phyloP scores from a whole-genome alignment of 2,113 vertebrate genomes.

The Anhinga anhinga region DNA sequence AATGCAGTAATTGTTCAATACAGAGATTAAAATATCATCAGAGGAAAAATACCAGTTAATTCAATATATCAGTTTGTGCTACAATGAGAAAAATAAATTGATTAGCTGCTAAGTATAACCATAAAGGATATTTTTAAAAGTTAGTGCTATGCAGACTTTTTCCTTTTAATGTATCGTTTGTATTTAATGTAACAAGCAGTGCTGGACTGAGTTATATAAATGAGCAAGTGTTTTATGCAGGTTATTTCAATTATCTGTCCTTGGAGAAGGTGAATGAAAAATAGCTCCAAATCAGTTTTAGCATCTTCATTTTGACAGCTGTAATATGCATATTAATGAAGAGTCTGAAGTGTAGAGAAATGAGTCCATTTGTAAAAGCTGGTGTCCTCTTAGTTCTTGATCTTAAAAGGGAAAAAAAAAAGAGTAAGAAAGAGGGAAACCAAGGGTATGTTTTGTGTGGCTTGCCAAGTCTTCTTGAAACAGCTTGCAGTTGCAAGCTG shows the following conservation, averaged over 20 bases:
- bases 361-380: not conserved
- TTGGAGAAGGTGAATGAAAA: slow-evolving; percentile 44
- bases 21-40: not conserved
- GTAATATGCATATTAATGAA: not conserved
- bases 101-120: not conserved
- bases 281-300: slow-evolving; percentile 2
- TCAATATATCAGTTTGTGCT: not conserved
- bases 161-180: not conserved
- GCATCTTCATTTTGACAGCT: slow-evolving; percentile 1
- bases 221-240: not conserved
- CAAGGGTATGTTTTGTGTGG: not conserved
- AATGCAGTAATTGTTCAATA: not conserved
- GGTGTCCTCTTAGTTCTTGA: not conserved
- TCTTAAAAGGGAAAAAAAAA: not conserved
- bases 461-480: not conserved
- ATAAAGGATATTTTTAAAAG: not conserved
- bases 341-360: not conserved
- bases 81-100: not conserved
- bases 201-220: not conserved
- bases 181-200: slow-evolving; percentile 22
- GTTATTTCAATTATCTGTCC: slow-evolving; percentile 27
- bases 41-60: not conserved
- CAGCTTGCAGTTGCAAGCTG: not conserved
- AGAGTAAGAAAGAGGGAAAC: not conserved
- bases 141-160: not conserved